phyloP scores from a whole-genome alignment of 2,113 vertebrate species.

The Lichenostomus cassidix region DNA sequence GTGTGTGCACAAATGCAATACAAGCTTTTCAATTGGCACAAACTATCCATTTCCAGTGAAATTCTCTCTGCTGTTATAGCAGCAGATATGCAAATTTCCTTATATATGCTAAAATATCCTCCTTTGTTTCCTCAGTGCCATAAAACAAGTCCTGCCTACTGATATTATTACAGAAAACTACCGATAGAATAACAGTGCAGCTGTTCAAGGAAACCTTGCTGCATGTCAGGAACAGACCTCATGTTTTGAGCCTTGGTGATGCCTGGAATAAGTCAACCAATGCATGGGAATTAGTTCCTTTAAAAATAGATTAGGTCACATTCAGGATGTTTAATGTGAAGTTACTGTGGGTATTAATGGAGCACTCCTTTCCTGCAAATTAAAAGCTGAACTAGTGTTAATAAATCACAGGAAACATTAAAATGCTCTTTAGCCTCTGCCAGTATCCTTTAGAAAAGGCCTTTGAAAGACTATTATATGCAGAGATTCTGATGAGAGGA shows the following conservation, averaged over 20 bases:
- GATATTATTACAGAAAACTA: background rate
- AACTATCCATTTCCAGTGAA: background rate
- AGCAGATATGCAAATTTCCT: background rate
- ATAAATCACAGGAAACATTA: conserved; percentile 28
- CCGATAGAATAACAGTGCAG: background rate
- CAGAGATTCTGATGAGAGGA: background rate
- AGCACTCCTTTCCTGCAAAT: background rate
- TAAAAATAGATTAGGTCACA: background rate
- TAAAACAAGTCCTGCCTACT: background rate
- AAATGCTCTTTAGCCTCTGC: background rate
- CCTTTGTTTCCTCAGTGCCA: background rate
- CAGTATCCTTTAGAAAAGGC: background rate
- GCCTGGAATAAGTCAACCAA: background rate
- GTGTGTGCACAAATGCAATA: background rate
- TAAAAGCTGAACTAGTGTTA: background rate
- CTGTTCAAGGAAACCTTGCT: background rate
- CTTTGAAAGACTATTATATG: background rate
- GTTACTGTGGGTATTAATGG: background rate
- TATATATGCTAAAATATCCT: background rate
- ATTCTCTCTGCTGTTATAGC: background rate
- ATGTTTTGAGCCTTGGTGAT: background rate
- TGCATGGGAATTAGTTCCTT: background rate
- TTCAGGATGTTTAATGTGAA: background rate
- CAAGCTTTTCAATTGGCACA: background rate
- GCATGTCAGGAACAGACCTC: background rate